Conservation (phyloP, 2,888 invertebrate species). For the Drosophila greeni region DNA sequence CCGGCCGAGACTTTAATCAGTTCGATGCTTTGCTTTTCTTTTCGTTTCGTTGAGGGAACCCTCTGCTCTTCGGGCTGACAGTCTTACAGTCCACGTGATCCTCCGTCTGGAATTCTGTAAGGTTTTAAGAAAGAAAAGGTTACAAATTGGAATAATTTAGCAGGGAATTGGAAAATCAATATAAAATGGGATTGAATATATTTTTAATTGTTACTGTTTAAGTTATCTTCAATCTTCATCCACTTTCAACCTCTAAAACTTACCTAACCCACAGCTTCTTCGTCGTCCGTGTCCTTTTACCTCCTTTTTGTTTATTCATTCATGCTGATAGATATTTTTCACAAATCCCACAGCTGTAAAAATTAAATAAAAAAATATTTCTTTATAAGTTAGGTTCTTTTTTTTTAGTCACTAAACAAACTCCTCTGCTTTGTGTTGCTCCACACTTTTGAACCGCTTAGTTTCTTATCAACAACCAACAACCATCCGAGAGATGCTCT, state of each 20-base stretch:
- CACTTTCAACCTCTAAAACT: not conserved
- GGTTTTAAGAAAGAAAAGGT: not conserved
- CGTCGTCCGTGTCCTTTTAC: constrained; percentile 3
- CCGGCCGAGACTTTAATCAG: constrained; percentile 66
- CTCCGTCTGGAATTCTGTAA: constrained; percentile 7
- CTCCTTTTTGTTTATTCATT: constrained; percentile 9
- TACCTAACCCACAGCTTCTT: constrained; percentile 18
- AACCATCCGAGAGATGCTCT: constrained; percentile 26
- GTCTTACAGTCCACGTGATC: constrained; percentile 46
- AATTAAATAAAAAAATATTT: not conserved
- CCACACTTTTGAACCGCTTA: constrained; percentile 23
- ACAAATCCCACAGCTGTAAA: constrained; percentile 19
- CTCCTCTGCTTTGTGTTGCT: constrained; percentile 1
- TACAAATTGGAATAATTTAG: not conserved
- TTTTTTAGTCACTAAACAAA: constrained; percentile 10
- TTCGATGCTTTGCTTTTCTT: constrained; percentile 38
- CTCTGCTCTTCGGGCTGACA: not conserved
- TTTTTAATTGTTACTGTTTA: no score
- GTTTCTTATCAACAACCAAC: constrained; percentile 55
- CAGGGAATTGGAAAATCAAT: no score
- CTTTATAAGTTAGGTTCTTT: not conserved
- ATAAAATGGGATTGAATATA: no score
- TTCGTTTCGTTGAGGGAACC: constrained; percentile 42
- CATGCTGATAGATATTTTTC: constrained; percentile 12
- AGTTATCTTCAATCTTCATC: no score